Evolutionary conservation across 2,888 invertebrate species (phyloP), one percentile per base, ranked within the genome.

Genomic region (Chymomyza fuscimana): DNA sequence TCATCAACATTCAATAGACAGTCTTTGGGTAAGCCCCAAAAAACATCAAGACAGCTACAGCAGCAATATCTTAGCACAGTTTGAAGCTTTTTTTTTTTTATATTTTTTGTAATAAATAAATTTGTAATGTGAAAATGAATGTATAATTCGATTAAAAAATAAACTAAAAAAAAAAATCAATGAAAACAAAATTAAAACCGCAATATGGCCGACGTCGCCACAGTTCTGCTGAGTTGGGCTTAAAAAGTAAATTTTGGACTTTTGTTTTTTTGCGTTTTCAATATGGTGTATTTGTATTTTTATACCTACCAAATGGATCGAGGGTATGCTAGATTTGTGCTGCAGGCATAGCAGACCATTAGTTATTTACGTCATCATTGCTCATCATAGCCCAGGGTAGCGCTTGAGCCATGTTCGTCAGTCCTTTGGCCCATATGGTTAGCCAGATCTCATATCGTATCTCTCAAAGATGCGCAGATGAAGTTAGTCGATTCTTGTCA

Each of bases 1-100:
- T 87, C 84, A 86, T 83, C 87, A 81, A 76, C 76, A 87, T 81
- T 84, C 86, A 85, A 87, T 81, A 50, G 61, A 50, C 54, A 19
- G 61, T 7, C 61, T n/a, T 16, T 22, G 36, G 29, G 22, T 65
- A 56, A 46, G 50, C 59, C 16, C 16, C 36, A 54, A 58, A 65
- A 66, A 73, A 78, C 75, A 59, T 64, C 54, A 32, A 32, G 32
- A 7, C 32, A 32, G 32, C 32, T 32, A 25, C 29, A 19, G n/a
- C 15, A 36, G 32, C 16, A 46, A 63, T 32, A 50, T 64, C 70
- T 76, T 65, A 69, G 68, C 76, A 70, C 76, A 71, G 70, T 78
- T 82, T 77, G 82, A 87, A 82, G 75, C 78, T 71, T 74, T 68
- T 61, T 65, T 67, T 2, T 29, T 58, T 58, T 67, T 59, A 15